Conservation (phyloP, 2,888 invertebrate genomes). For the Bhutanitis thaidina region DNA sequence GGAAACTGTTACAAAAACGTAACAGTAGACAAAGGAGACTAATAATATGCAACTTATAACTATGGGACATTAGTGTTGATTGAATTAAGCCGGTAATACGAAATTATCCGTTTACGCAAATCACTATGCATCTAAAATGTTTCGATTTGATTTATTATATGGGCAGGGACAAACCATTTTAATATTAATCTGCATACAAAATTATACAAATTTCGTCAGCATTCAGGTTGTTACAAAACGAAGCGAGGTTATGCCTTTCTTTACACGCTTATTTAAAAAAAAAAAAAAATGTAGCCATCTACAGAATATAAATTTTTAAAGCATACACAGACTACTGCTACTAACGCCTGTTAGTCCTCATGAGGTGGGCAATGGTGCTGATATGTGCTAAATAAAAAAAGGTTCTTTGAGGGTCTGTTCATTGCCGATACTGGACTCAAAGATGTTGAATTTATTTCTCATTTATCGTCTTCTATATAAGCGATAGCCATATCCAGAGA, state of each 20-base stretch:
- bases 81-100: slow-evolving; percentile 27
- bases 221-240: background rate
- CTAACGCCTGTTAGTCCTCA: no score
- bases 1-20: slow-evolving; percentile 74
- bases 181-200: slow-evolving; percentile 1
- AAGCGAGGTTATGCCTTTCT: background rate
- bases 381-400: no score
- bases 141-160: background rate
- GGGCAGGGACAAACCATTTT: no score
- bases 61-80: slow-evolving; percentile 42
- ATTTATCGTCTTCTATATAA: no score
- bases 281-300: background rate
- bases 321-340: no score
- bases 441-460: no score
- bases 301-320: no score
- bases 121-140: background rate
- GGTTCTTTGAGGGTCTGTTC: no score
- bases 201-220: slow-evolving; percentile 21
- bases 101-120: slow-evolving; percentile 16
- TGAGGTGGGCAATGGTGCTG: no score
- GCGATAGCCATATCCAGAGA: no score
- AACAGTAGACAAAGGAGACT: slow-evolving; percentile 68
- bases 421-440: no score
- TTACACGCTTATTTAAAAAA: background rate
- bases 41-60: slow-evolving; percentile 53